phyloP scores from a whole-genome alignment of 2,113 vertebrate genomes.

The Phylloscopus trochilus region DNA sequence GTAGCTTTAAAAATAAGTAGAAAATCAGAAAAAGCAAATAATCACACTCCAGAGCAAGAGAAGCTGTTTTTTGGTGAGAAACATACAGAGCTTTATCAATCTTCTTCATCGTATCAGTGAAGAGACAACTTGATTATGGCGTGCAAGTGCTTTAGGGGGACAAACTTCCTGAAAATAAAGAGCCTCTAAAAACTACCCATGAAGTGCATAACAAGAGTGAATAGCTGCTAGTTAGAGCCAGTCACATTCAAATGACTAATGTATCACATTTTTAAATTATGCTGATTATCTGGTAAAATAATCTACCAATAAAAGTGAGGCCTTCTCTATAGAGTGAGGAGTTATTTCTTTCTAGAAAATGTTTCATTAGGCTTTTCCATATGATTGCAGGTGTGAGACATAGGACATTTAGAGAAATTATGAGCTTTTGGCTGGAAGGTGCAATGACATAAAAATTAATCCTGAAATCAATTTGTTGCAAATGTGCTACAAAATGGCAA shows the following conservation, averaged over 20 bases:
- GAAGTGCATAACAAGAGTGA: background rate
- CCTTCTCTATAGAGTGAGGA: background rate
- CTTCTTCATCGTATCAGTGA: background rate
- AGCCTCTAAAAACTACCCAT: background rate
- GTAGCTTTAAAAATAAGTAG: background rate
- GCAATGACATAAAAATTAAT: background rate
- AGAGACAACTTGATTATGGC: background rate
- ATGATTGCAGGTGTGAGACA: background rate
- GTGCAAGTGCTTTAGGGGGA: background rate
- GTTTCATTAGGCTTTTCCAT: background rate
- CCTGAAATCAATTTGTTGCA: background rate
- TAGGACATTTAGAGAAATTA: background rate
- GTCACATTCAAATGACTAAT: background rate
- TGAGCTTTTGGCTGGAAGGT: background rate
- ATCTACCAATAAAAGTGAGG: background rate
- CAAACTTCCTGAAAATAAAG: background rate
- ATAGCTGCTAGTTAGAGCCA: background rate
- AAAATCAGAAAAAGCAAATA: background rate
- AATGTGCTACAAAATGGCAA: background rate
- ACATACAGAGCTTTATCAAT: background rate
- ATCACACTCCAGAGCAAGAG: background rate
- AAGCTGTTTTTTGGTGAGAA: background rate
- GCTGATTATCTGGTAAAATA: background rate
- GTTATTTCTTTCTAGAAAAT: background rate
- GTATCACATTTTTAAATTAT: background rate